Conservation (phyloP, 2,113 vertebrate genomes). For the Pristiophorus japonicus region DNA sequence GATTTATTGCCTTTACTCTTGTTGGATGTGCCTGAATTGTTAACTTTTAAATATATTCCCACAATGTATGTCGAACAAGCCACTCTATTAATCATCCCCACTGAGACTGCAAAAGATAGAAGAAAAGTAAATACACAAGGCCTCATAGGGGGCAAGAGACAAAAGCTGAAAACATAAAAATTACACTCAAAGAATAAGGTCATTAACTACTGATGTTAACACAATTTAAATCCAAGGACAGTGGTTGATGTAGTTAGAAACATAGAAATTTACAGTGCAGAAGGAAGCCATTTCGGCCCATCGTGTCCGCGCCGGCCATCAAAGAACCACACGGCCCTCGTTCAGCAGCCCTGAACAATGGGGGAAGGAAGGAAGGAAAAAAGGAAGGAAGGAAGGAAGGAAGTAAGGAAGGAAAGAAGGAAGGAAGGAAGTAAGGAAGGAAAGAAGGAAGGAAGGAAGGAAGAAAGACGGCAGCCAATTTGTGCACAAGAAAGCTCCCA, state of each 20-base stretch:
- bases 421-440: too few relatives aligned
- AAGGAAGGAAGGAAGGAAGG: too few relatives aligned
- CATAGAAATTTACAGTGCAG: too few relatives aligned
- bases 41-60: not conserved
- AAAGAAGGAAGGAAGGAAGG: too few relatives aligned
- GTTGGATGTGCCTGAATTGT: not conserved
- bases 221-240: not conserved
- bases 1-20: not conserved
- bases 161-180: not conserved
- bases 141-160: not conserved
- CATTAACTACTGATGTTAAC: not conserved
- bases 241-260: not conserved
- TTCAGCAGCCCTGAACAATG: too few relatives aligned
- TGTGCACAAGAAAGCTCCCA: too few relatives aligned
- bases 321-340: too few relatives aligned
- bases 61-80: not conserved
- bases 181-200: not conserved
- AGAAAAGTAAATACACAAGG: not conserved
- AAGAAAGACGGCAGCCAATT: too few relatives aligned
- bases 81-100: not conserved
- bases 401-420: too few relatives aligned
- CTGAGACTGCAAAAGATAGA: not conserved
- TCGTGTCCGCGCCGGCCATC: too few relatives aligned
- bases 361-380: too few relatives aligned
- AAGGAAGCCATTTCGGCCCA: too few relatives aligned